Base-by-base conservation (phyloP, 2,797 vertebrate genomes). In the Sylvia borin region DNA sequence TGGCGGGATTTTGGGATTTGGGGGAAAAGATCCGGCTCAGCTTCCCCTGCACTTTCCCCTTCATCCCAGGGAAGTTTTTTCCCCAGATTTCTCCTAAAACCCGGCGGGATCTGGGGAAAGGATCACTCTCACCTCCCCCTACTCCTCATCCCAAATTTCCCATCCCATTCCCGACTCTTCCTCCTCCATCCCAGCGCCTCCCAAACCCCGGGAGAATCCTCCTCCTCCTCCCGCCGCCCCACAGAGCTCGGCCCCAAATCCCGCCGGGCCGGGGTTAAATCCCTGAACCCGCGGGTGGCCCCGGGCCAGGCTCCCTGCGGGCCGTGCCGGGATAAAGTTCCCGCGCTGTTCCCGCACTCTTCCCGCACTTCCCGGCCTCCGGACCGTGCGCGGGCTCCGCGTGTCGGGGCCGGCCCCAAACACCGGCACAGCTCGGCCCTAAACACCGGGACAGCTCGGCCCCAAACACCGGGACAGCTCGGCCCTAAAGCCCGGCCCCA, bases 1-100 rank as follows among this genome's bases (percentile, higher is more conserved):
- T 5, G 3, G 10, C 5, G 20, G 32, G 54, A n/a, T n/a, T 57
- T 25, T 27, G 50, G 60, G 38, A 31, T 42, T 22, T 5, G 3
- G 7, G 27, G 29, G 13, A 5, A 4, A 13, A 32, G 32, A 29
- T 6, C 5, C 5, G 1, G 6, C 40, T 29, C 6, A 9, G 18
- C 32, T 55, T 16, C 16, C 31, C 53, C 31, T 8, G 17, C 17
- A 2, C 27, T 51, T 7, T 18, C 53, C 31, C 5, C 53, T 22
- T 5, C 32, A 55, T 21, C 19, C 53, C 54, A 24, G 6, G 21
- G 21, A 8, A 36, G 7, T 4, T 64, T 64, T 43, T 3, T 8
- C 8, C 42, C 64, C 42, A 43, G 43, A 65, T 47, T 47, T 45
- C 64, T 24, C 27, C 11, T 7, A 18, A 8, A 19, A 6, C 20